These are phyloP conservation scores for Aphyosemion australe DNA, from an alignment of 2,113 vertebrate genomes.

Conservation along the genomic window DNA sequence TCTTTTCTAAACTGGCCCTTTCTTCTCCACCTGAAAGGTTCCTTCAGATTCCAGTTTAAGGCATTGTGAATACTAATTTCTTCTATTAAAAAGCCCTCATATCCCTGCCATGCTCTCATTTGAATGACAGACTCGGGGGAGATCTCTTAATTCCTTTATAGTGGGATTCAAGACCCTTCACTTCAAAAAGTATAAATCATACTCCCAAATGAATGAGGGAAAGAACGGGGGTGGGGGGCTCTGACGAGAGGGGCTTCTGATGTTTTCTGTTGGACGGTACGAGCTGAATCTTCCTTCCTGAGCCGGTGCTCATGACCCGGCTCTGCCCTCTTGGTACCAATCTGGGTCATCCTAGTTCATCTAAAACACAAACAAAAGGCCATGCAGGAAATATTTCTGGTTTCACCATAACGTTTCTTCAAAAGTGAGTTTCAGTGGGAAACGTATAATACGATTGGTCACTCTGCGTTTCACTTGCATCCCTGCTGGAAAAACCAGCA, in stretches of 20 bases:
- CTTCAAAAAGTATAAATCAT: slow-evolving; percentile 88
- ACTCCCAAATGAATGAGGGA: slow-evolving; percentile 83
- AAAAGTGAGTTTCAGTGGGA: background rate
- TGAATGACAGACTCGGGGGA: slow-evolving; percentile 83
- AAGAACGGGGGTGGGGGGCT: slow-evolving; percentile 65
- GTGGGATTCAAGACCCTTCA: slow-evolving; percentile 84
- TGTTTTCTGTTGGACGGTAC: slow-evolving; percentile 76
- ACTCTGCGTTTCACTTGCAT: no score
- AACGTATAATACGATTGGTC: no score
- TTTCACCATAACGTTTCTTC: slow-evolving; percentile 21
- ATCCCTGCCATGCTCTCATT: slow-evolving; percentile 85
- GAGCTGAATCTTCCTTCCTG: slow-evolving; percentile 71
- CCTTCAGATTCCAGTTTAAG: slow-evolving; percentile 82
- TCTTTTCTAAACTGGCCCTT: slow-evolving; percentile 82
- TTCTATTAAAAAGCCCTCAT: slow-evolving; percentile 83
- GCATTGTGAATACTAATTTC: slow-evolving; percentile 86
- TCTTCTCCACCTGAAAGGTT: slow-evolving; percentile 86
- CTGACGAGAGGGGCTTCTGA: slow-evolving; percentile 78
- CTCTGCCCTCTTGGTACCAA: slow-evolving; percentile 45
- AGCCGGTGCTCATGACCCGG: slow-evolving; percentile 66
- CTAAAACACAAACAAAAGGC: slow-evolving; percentile 12
- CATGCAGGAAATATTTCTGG: background rate
- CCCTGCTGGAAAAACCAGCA: no score
- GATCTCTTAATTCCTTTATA: slow-evolving; percentile 86
- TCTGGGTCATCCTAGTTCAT: slow-evolving; percentile 40